Base-by-base conservation (phyloP, 2,888 invertebrate species). In the Xanthia togata region DNA sequence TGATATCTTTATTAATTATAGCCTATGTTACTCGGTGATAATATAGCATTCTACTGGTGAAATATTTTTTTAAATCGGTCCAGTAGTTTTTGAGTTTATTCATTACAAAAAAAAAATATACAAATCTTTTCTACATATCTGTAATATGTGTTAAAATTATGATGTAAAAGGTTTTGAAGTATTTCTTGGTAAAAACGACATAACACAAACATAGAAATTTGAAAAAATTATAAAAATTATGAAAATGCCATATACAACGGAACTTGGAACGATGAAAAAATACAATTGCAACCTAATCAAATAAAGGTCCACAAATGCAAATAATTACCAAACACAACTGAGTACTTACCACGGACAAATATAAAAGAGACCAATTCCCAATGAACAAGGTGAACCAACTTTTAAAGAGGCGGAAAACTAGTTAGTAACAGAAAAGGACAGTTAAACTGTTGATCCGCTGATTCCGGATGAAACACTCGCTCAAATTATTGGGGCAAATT, bases 361-460 rank as follows among this genome's bases (percentile, higher is more conserved):
- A 26, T 44, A 14, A 69, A n/a, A 72, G 35, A 63, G 20, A 41
- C 1, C 70, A 62, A 31, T 12, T 64, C 47, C n/a, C 11, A 62
- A 70, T 4, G 14, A 47, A 44, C 31, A 67, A 75, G 73, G 41
- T 74, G 38, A 64, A 59, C 64, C 26, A 55, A 20, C 50, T 23
- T 68, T 62, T 68, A 68, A n/a, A 75, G 35, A 73, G 31, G 63
- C 53, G n/a, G 41, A 12, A 79, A 83, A 78, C 73, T 78, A 84
- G 81, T 82, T 78, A 76, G 60, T 57, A 76, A 76, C 81, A 83
- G 76, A 84, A 83, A 85, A 79, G 38, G 75, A 76, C 62, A 75
- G 73, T 83, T 80, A 78, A 82, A 86, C 72, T 74, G 84, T 79
- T 85, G 82, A 88, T 79, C 83, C 79, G 44, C 60, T 73, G 81